Conservation (phyloP, 30 jellyfish, hydroid and myxozoan species). For the Aurelia sp. region DNA sequence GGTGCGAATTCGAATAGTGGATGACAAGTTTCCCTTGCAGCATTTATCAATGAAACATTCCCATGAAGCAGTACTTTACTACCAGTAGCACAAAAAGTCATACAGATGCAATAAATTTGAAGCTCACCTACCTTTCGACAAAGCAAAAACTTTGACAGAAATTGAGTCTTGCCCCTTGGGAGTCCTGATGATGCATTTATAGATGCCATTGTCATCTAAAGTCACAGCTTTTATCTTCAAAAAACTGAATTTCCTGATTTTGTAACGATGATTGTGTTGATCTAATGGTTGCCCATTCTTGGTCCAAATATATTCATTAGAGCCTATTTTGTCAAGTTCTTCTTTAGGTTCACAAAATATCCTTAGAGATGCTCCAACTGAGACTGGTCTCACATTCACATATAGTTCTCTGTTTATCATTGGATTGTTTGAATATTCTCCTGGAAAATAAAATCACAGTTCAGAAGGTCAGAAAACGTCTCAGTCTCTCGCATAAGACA, state of each 20-base stretch:
- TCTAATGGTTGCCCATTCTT: conserved; percentile 27
- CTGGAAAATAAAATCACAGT: too few relatives aligned
- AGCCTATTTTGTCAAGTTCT: not conserved
- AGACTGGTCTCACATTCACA: conserved; percentile 10
- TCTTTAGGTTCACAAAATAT: conserved; percentile 34
- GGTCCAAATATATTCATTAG: conserved; percentile 44
- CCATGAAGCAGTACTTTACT: too few relatives aligned
- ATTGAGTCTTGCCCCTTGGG: conserved; percentile 27
- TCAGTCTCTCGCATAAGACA: too few relatives aligned
- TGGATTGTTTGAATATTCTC: not conserved
- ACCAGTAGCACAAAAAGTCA: too few relatives aligned
- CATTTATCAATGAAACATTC: too few relatives aligned
- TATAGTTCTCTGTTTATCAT: conserved; percentile 11
- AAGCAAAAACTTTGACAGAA: conserved; percentile 18
- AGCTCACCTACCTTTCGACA: not conserved
- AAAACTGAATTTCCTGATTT: conserved; percentile 37
- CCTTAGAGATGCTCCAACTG: conserved; percentile 33
- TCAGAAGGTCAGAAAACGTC: too few relatives aligned
- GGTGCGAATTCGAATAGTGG: too few relatives aligned
- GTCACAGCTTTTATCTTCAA: conserved; percentile 29
- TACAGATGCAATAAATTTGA: too few relatives aligned
- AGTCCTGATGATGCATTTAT: conserved; percentile 42
- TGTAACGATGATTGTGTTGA: conserved; percentile 1
- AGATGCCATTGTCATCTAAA: conserved; percentile 47
- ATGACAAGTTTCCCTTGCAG: too few relatives aligned